Evolutionary conservation across 64 coral and sea anemone genomes (phyloP).

Genomic region (Stichodactyla helianthus): DNA sequence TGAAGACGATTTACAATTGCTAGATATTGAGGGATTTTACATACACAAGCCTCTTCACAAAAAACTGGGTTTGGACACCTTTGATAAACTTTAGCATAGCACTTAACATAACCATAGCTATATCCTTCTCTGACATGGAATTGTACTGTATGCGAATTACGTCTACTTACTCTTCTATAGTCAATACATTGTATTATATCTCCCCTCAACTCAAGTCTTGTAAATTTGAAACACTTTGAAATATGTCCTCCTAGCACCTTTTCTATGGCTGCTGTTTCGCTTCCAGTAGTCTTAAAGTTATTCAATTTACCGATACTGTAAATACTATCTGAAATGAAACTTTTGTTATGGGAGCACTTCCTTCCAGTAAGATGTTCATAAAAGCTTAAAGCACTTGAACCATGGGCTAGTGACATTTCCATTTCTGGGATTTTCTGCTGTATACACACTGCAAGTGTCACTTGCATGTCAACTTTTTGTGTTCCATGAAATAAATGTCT

Average conservation of each 20-base stretch:
- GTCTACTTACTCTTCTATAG: conserved; percentile 11
- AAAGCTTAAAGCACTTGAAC: not conserved
- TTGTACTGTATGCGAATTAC: conserved; percentile 17
- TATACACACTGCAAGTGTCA: conserved; percentile 12
- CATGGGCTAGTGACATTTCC: not conserved
- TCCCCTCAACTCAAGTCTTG: conserved; percentile 8
- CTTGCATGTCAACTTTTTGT: conserved; percentile 32
- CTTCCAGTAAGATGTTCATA: conserved; percentile 17
- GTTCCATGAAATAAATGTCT: conserved; percentile 32
- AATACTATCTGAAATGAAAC: conserved; percentile 7
- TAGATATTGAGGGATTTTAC: conserved; percentile 12
- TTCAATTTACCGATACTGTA: conserved; percentile 15
- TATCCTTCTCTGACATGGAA: conserved; percentile 4
- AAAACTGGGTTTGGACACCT: conserved; percentile 8
- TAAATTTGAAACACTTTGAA: conserved; percentile 11
- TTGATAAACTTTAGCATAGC: conserved; percentile 9
- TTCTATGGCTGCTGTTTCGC: conserved; percentile 16
- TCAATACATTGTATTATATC: conserved; percentile 10
- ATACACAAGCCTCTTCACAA: conserved; percentile 17
- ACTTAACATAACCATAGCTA: conserved; percentile 15
- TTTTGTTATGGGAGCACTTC: not conserved
- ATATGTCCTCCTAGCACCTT: conserved; percentile 12
- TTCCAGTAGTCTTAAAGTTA: conserved; percentile 14
- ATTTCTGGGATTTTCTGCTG: conserved; percentile 14
- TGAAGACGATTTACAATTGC: conserved; percentile 10